A percentile compares a stretch with the other conserved stretches of the same genome.
These are phyloP conservation scores for Todiramphus chloris DNA, from an alignment of 2,113 vertebrate genomes.

Conservation along the genomic window DNA sequence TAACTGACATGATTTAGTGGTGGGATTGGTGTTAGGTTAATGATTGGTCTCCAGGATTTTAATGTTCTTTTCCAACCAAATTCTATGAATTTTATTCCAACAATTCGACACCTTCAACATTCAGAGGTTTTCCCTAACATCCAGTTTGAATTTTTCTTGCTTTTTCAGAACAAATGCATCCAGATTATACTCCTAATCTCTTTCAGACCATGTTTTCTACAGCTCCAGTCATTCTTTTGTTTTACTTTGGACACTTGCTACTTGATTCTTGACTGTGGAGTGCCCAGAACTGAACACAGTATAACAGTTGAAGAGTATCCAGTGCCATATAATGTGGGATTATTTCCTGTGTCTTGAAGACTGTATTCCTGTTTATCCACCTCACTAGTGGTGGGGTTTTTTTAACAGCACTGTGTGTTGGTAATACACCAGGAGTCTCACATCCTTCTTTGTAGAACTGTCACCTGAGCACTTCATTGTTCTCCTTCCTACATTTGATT, in stretches of 20 bases:
- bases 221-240: background rate
- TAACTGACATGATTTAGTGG: too few relatives aligned
- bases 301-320: background rate
- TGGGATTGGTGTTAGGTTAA: too few relatives aligned
- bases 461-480: background rate
- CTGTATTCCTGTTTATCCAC: background rate
- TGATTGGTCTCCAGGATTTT: too few relatives aligned
- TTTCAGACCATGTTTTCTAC: background rate
- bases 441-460: background rate
- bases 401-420: background rate
- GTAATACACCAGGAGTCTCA: background rate
- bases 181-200: background rate
- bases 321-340: background rate
- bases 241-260: background rate
- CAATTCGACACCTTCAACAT: background rate
- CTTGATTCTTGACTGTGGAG: background rate
- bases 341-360: background rate
- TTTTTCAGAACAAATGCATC: background rate
- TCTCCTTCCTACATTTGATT: background rate
- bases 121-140: background rate
- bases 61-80: too few relatives aligned
- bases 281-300: background rate
- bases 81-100: background rate
- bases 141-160: background rate
- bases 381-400: accelerated